Conservation (phyloP, 2,113 vertebrate genomes). For the Zapornia atra region DNA sequence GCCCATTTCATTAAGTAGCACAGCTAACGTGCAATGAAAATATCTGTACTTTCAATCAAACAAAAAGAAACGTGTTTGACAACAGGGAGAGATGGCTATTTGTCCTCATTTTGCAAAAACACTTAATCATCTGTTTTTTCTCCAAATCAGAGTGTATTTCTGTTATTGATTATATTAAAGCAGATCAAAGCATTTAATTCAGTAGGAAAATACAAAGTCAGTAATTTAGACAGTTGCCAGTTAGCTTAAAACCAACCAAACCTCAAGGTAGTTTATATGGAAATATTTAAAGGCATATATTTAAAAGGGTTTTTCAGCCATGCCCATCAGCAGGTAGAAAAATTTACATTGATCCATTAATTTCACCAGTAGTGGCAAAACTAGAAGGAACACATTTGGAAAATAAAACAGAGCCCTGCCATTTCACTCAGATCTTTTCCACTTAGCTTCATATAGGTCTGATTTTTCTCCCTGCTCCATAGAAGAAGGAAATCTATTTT, state of each 20-base stretch:
- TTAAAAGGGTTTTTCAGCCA: background rate
- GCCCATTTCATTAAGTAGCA: background rate
- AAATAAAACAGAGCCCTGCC: background rate
- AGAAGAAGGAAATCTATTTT: background rate
- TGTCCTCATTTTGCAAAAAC: background rate
- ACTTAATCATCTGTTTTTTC: background rate
- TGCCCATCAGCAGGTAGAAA: background rate
- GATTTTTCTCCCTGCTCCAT: background rate
- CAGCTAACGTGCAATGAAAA: background rate
- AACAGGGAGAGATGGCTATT: background rate
- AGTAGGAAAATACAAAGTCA: background rate
- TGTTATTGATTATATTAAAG: slow-evolving; percentile 5
- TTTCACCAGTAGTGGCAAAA: background rate
- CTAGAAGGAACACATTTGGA: background rate
- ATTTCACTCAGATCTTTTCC: background rate
- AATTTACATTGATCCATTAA: background rate
- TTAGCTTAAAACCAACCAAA: background rate
- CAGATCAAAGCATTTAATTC: background rate
- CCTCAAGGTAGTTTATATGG: background rate
- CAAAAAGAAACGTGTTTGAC: background rate
- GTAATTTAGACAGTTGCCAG: background rate
- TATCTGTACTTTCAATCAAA: background rate
- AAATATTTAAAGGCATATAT: background rate
- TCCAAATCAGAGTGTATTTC: background rate
- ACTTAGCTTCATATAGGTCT: background rate